Conservation (phyloP, 2,888 invertebrate genomes). For the Hesperia comma region DNA sequence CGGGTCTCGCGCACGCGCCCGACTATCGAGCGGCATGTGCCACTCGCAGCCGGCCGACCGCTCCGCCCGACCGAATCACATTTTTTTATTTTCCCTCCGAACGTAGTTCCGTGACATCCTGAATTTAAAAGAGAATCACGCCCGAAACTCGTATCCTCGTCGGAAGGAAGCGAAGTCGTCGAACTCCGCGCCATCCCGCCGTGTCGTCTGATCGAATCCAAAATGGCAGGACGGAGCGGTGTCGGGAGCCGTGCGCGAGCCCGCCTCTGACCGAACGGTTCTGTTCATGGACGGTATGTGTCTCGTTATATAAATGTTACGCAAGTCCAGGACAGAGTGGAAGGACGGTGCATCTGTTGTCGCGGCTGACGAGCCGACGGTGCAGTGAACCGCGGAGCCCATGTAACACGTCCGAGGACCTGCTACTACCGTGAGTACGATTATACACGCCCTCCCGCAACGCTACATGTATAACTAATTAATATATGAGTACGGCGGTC, state of each 20-base stretch:
- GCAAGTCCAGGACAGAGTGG: conserved; percentile 71
- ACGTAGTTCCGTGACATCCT: conserved; percentile 62
- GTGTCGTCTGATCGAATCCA: conserved; percentile 58
- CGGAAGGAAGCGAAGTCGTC: conserved; percentile 40
- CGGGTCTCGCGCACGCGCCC: conserved; percentile 72
- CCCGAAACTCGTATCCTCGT: conserved; percentile 42
- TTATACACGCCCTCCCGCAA: conserved; percentile 39
- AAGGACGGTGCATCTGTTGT: conserved; percentile 64
- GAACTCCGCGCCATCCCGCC: conserved; percentile 46
- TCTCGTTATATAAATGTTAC: conserved; percentile 80
- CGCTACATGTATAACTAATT: conserved; percentile 30
- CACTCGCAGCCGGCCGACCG: conserved; percentile 71
- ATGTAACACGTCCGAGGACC: conserved; percentile 66
- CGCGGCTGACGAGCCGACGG: conserved; percentile 57
- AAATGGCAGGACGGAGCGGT: conserved; percentile 71
- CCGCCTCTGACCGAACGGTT: conserved; percentile 60
- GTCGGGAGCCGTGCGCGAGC: conserved; percentile 59
- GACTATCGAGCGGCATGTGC: conserved; percentile 81
- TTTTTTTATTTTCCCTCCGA: conserved; percentile 77
- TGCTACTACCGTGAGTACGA: conserved; percentile 65
- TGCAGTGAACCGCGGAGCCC: conserved; percentile 63
- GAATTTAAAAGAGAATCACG: conserved; percentile 57
- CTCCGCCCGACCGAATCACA: conserved; percentile 75
- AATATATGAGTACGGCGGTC: conserved; percentile 29
- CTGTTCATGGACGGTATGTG: conserved; percentile 65